Evolutionary conservation across 2,797 vertebrate species (phyloP), one percentile per base, ranked within the genome.

Genomic region (Hirundo rustica): DNA sequence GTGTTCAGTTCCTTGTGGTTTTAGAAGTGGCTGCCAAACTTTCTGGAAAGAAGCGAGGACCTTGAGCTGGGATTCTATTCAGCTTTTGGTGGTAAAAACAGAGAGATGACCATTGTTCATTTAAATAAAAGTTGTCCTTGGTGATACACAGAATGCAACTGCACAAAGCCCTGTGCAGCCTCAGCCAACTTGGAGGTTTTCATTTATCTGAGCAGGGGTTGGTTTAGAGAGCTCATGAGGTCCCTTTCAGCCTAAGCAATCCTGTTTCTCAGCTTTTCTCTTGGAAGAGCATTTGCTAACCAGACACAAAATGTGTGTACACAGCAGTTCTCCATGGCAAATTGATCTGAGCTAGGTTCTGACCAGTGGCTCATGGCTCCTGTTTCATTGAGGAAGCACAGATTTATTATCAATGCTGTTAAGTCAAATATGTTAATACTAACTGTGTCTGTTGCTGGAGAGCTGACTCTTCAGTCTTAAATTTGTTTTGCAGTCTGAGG

Each of bases 81-180:
- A 95, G 38, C 42, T 65, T 89, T 84, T 65, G 13, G 2, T 20
- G n/a, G 15, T 38, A 79, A 67, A 87, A 91, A 40, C 20, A 62
- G 66, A 92, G 50, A 74, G 82, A 57, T 51, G 9, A 81, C 32
- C 51, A 32, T 94, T 94, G 79, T 95, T 92, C 42, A 14, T 81
- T 54, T 77, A 32, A 62, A 86, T 94, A 70, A 72, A 89, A 88
- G 94, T 95, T 96, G 92, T 93, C 88, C 93, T 84, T 94, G 79
- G 85, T 90, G 93, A 93, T 78, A 48, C 11, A 58, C 27, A 78
- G 72, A 94, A 93, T 70, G 58, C 70, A 81, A 22, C 54, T 65
- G n/a, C 40, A 54, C 55, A 91, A 87, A 95, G 57, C 22, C 38
- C 58, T 66, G 23, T 48, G 65, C 45, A 72, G 91, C 44, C 29